Evolutionary conservation across 2,888 invertebrate genomes (phyloP), one percentile per base, ranked within the genome.

Genomic region (Caenorhabditis plicata): DNA sequence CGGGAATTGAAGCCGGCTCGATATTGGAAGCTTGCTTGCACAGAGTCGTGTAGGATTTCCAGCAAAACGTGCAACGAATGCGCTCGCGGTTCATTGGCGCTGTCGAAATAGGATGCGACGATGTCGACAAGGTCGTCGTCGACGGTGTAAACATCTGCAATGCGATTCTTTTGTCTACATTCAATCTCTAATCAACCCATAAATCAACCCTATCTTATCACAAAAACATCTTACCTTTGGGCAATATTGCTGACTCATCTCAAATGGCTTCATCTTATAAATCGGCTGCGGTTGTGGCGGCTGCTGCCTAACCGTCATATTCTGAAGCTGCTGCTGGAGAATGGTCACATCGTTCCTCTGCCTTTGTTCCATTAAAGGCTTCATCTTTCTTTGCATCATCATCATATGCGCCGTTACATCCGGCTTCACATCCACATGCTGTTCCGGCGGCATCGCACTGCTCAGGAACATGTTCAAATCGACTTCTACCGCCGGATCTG

Each of bases 401-500:
- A n/a, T n/a, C n/a, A n/a, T n/a, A n/a, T n/a, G n/a, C n/a, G n/a
- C n/a, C n/a, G n/a, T n/a, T n/a, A n/a, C n/a, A n/a, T n/a, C n/a
- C n/a, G n/a, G n/a, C n/a, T n/a, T n/a, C n/a, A n/a, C n/a, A n/a
- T n/a, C n/a, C n/a, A n/a, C n/a, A n/a, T n/a, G n/a, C n/a, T n/a
- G n/a, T n/a, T n/a, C n/a, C n/a, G n/a, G n/a, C n/a, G n/a, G n/a
- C n/a, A n/a, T n/a, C n/a, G n/a, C n/a, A n/a, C 13, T 27, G 13
- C 23, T 7, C 13, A 55, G 27, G 25, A 55, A 55, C 26, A 49
- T 31, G 35, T 49, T 45, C 26, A 55, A 35, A 19, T 48, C 49
- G 0, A 55, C 55, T 22, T 60, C 60, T 15, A 53, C 42, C 11
- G 60, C 17, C 13, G 60, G 60, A 42, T 60, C 60, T 31, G 49